Base-by-base conservation (phyloP, 1,140 invertebrate genomes). In the Brachionus manjavacas region DNA sequence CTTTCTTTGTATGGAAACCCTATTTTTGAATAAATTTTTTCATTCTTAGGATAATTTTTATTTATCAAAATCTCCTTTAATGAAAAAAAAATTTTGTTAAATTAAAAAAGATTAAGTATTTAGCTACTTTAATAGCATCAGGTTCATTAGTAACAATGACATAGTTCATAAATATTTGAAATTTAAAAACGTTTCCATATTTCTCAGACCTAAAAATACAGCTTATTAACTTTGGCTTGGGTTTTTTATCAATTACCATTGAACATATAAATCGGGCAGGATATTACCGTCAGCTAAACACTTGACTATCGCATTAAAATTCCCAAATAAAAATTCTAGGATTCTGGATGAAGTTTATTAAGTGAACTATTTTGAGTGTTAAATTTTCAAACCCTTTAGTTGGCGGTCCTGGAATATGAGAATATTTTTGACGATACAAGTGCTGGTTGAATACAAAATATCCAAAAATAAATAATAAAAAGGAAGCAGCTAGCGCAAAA, bases 151-250 rank as follows among this genome's bases (percentile, higher is more conserved):
- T 79, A 4, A 79, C 43, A 25, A 79, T 39, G 3, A 79, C 41
- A 52, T 25, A 79, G 7, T 79, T 16, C 14, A 25, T 49, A 31
- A 79, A 52, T 6, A 79, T 46, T 46, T 79, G 76, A 46, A 79
- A 79, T 39, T 79, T 79, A 35, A 79, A 49, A 7, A 79, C 76
- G 25, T 7, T 6, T n/a, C 41, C 76, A 46, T 79, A 79, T 79
- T 79, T 39, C 41, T 70, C 14, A 70, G 68, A 28, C 68, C 68
- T 70, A 41, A 35, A 70, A 12, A 9, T 35, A 9, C 2, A 9
- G 31, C 4, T 66, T 66, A 6, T 25, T 9, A 35, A 31, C 9
- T 20, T 66, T 12, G 3, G 1, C 3, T 2, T 3, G 28, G 25
- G 16, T 9, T 23, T 66, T 25, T 66, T 8, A 23, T 66, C 12